Percentiles rank a stretch among this genome's conserved stretches.
Conservation (phyloP, 1,140 invertebrate species). For the Orius laevigatus region DNA sequence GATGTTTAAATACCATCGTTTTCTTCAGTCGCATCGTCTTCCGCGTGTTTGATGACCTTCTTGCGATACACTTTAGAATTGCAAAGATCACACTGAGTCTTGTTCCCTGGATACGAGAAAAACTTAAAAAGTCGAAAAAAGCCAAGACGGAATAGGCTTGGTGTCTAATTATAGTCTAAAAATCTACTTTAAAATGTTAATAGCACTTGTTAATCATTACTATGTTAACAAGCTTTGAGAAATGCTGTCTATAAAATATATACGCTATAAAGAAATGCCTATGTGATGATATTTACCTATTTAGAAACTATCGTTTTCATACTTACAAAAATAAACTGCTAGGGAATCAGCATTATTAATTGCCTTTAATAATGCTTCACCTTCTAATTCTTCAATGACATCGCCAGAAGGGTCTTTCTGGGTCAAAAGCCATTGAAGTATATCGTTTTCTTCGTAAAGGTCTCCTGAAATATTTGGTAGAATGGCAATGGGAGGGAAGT, state of each 20-base stretch:
- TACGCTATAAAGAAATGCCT: background rate
- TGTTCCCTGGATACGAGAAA: slow-evolving; percentile 47
- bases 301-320: background rate
- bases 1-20: slow-evolving; percentile 18
- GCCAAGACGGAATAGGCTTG: slow-evolving; percentile 13
- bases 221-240: background rate
- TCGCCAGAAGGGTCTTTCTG: slow-evolving; percentile 82
- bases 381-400: slow-evolving; percentile 76
- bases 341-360: slow-evolving; percentile 69
- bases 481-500: background rate
- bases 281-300: background rate
- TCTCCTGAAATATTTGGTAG: slow-evolving; percentile 42
- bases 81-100: slow-evolving; percentile 67
- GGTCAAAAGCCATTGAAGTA: slow-evolving; percentile 75
- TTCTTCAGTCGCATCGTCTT: slow-evolving; percentile 23
- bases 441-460: slow-evolving; percentile 73
- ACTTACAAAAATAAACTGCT: slow-evolving; percentile 86
- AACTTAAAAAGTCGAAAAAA: slow-evolving; percentile 19
- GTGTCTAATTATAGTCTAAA: slow-evolving; percentile 21
- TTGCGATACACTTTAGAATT: slow-evolving; percentile 50
- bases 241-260: background rate
- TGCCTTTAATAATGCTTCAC: slow-evolving; percentile 57
- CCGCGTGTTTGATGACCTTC: slow-evolving; percentile 42
- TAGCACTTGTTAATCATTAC: background rate
- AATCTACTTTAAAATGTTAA: slow-evolving; percentile 1